Evolutionary conservation across 1,140 invertebrate species (phyloP), one percentile per base, ranked within the genome.

Genomic region (Eumaeus atala): DNA sequence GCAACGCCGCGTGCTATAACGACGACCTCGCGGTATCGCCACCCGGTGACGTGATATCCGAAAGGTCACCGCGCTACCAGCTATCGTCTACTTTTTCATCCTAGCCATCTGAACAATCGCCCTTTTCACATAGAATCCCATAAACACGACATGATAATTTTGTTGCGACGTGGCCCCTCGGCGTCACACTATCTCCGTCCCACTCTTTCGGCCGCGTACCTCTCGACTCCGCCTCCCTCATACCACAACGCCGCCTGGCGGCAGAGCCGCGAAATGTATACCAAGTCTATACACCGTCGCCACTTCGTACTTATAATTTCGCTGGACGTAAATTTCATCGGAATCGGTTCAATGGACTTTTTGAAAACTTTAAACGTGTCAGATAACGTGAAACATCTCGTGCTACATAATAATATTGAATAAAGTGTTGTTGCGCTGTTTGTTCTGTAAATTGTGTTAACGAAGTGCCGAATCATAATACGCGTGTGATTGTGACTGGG

Each of bases 261-360:
- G 75, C 68, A 70, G 74, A 60, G 62, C 63, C 70, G 74, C 70
- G 72, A 72, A 77, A 73, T 64, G 61, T 70, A 66, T 66, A 74
- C 72, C 69, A 68, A 72, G 73, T 67, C 81, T 85, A 84, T 84
- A 87, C 83, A 83, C 79, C 86, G 84, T 87, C 86, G 84, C 86
- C 81, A 87, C 76, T 84, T 82, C 84, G 84, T 88, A 84, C 72
- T 73, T 81, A 88, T 83, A 84, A 86, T 88, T 87, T 88, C 80
- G 83, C 86, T 86, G 74, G 75, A 86, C 86, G 86, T 87, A 86
- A 88, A 88, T 84, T 88, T 88, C 81, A 75, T 77, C 70, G 74
- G 77, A 84, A 86, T 85, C 85, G 85, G 85, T 88, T 88, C 86
- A 88, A 87, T 87, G 86, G 82, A 88, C 86, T 87, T 87, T 86